Evolutionary conservation across 2,113 vertebrate genomes (phyloP).

Genomic region (Xenopus laevis): DNA sequence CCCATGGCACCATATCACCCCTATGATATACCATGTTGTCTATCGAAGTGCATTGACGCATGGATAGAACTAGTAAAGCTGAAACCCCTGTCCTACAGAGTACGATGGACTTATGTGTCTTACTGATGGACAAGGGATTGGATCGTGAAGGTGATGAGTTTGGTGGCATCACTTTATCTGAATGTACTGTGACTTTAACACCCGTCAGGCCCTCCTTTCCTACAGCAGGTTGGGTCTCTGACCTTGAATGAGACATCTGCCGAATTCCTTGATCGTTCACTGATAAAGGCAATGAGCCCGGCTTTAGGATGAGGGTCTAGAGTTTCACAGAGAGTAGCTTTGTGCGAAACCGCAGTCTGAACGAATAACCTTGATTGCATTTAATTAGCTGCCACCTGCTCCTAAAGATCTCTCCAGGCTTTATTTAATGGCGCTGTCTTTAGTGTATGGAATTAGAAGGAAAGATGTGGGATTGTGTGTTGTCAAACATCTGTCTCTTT

Average conservation of each 20-base stretch:
- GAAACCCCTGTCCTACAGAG: no score
- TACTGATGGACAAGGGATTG: no score
- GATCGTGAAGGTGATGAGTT: no score
- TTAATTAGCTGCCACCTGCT: not conserved
- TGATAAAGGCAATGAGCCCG: constrained; percentile 1
- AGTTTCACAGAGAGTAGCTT: not conserved
- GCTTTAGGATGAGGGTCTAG: not conserved
- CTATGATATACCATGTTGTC: no score
- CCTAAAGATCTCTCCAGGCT: not conserved
- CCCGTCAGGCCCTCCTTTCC: no score
- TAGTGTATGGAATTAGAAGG: not conserved
- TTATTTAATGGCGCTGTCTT: not conserved
- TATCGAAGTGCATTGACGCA: no score
- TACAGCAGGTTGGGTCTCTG: not conserved
- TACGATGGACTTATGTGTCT: no score
- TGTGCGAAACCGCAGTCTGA: not conserved
- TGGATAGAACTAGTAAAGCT: no score
- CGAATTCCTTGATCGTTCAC: not conserved
- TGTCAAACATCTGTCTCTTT: constrained; percentile 13
- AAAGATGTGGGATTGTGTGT: not conserved
- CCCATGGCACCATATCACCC: no score
- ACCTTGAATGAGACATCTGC: constrained; percentile 2
- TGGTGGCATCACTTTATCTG: no score
- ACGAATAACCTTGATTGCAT: not conserved
- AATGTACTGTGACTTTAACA: no score